phyloP scores from a whole-genome alignment of 1,140 invertebrate species.

The Trachelipus rathkii region DNA sequence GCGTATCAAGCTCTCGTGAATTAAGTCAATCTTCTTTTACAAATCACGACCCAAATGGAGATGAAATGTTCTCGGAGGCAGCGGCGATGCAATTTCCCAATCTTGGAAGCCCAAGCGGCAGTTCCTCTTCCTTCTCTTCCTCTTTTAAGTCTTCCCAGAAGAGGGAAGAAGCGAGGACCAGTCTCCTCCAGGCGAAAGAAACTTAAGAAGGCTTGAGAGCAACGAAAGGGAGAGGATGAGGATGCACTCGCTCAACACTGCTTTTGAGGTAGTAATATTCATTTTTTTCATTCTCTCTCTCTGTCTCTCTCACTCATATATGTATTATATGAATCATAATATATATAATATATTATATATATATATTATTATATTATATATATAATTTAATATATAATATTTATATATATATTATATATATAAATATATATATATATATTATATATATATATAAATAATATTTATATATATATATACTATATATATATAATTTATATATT shows the following conservation, averaged over 20 bases:
- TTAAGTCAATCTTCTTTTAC: not conserved
- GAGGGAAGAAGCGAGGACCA: not conserved
- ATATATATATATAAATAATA: too few relatives aligned
- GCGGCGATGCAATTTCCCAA: not conserved
- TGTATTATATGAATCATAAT: too few relatives aligned
- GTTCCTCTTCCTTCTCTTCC: not conserved
- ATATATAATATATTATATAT: too few relatives aligned
- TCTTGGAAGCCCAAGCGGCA: not conserved
- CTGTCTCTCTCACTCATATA: too few relatives aligned
- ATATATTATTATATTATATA: too few relatives aligned
- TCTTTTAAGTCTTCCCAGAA: not conserved
- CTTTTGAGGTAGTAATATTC: conserved; percentile 65
- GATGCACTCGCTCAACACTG: conserved; percentile 84
- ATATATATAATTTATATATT: too few relatives aligned
- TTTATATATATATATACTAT: too few relatives aligned
- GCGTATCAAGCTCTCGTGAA: not conserved
- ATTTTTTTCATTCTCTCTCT: too few relatives aligned
- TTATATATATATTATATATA: too few relatives aligned
- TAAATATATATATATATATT: too few relatives aligned
- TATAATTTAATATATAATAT: too few relatives aligned
- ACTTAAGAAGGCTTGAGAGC: conserved; percentile 73
- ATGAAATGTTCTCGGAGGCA: not conserved
- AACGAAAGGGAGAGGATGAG: conserved; percentile 81
- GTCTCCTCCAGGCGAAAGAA: conserved; percentile 61
- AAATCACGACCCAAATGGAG: not conserved